Base-by-base conservation (phyloP, 1,140 invertebrate species). In the Parasteatoda tepidariorum region DNA sequence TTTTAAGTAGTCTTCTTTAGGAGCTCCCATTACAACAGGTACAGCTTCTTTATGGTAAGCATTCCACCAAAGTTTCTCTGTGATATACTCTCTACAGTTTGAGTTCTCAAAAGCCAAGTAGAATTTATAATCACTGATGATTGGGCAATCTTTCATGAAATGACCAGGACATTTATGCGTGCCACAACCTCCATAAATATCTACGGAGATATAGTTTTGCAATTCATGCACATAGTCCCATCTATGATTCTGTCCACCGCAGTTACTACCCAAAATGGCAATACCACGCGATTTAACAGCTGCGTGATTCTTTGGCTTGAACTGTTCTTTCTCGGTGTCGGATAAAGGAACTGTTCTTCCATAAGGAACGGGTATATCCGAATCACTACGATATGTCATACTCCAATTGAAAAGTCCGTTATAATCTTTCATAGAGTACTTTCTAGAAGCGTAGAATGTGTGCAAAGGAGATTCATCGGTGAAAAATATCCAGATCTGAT, bases 281-380 rank as follows among this genome's bases (percentile, higher is more conserved):
- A 86, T 88, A 64, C 88, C 86, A 84, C 15, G 87, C 85, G 18
- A 85, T 26, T 55, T 92, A 54, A 11, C 91, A 92, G 54, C 92
- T 88, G 73, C 66, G n/a, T 73, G 68, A 90, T 91, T 6, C 84
- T 88, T 82, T 90, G 90, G 13, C 22, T 15, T 13, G 5, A 24
- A 59, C n/a, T 22, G n/a, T 0, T 9, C 28, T 55, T 59, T 30
- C 33, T 78, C 83, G 24, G 22, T 33, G 0, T 28, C 15, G 6
- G 6, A 62, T 31, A 85, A 22, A 15, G 55, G 48, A 3, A 81
- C 54, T 13, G 76, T 83, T 34, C 76, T 9, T 92, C 88, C 93
- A 85, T 94, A 94, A 2, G 93, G 92, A 2, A 94, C 91, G 0
- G 92, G 93, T 28, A 94, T 89, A 85, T 94, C 93, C 7, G 93